Evolutionary conservation across 2,797 vertebrate species (phyloP).

Genomic region (Phrynocephalus vlangalii): DNA sequence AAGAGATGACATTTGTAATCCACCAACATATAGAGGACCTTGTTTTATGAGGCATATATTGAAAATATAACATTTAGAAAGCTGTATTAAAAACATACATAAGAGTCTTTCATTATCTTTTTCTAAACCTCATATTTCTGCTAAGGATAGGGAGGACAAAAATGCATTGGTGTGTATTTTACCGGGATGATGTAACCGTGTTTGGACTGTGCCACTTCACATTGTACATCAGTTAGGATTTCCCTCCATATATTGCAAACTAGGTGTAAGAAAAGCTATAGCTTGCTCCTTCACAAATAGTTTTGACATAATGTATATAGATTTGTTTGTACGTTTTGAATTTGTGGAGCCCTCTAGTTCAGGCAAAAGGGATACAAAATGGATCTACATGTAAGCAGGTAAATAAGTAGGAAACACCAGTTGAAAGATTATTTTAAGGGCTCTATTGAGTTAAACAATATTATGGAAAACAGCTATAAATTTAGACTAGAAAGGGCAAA

Average conservation of each 20-base stretch:
- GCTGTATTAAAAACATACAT: too few relatives aligned
- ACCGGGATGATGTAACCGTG: not conserved
- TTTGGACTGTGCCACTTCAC: not conserved
- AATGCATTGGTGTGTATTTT: not conserved
- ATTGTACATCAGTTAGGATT: not conserved
- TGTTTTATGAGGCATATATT: not conserved
- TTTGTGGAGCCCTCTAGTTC: not conserved
- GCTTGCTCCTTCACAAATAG: not conserved
- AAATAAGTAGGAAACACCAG: not conserved
- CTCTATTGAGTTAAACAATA: not conserved
- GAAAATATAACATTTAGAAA: not conserved
- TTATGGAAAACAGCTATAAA: constrained; percentile 13
- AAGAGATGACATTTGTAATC: not conserved
- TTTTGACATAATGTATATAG: not conserved
- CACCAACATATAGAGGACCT: not conserved
- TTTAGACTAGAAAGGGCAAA: not conserved
- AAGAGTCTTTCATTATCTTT: too few relatives aligned
- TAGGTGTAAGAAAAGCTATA: not conserved
- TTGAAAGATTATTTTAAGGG: constrained; percentile 19
- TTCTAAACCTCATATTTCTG: too few relatives aligned
- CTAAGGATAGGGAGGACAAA: too few relatives aligned
- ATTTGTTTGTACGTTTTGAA: not conserved
- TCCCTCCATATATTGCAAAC: not conserved
- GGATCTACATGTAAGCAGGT: not conserved
- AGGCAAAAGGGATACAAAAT: not conserved